Evolutionary conservation across 1,140 invertebrate species (phyloP).

Genomic region (Eufriesea mexicana): DNA sequence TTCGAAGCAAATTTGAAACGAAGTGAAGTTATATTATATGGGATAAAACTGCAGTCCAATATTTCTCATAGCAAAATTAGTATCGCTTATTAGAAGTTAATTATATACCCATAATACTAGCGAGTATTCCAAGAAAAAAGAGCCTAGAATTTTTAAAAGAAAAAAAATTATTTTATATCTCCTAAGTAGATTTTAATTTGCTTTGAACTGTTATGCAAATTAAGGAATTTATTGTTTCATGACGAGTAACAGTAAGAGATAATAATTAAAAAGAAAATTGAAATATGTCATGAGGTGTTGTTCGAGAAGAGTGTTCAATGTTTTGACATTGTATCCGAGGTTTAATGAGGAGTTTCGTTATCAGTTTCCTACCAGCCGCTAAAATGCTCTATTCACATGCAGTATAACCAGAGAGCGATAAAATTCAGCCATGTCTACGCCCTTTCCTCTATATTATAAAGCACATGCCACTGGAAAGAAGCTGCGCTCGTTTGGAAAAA

Average conservation of each 20-base stretch:
- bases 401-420: conserved; percentile 55
- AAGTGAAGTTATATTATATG: neutral
- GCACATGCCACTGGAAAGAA: conserved; percentile 62
- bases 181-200: too few species aligned
- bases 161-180: too few species aligned
- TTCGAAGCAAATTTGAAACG: neutral
- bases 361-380: conserved; percentile 33
- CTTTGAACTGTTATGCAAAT: too few species aligned
- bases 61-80: too few species aligned
- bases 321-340: neutral
- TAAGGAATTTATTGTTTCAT: neutral
- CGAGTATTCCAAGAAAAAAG: too few species aligned
- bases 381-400: conserved; percentile 60
- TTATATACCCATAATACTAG: too few species aligned
- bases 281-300: neutral
- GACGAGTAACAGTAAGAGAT: too few species aligned
- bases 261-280: neutral
- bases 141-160: too few species aligned
- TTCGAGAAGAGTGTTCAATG: neutral
- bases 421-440: conserved; percentile 62
- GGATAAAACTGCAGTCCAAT: too few species aligned
- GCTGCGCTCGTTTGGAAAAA: conserved; percentile 43
- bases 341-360: conserved; percentile 9
- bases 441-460: conserved; percentile 46
- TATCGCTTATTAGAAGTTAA: too few species aligned